A percentile compares a stretch with the other conserved stretches of the same genome.
phyloP scores from a whole-genome alignment of 2,888 invertebrate species.

The Serrognathus titanus region DNA sequence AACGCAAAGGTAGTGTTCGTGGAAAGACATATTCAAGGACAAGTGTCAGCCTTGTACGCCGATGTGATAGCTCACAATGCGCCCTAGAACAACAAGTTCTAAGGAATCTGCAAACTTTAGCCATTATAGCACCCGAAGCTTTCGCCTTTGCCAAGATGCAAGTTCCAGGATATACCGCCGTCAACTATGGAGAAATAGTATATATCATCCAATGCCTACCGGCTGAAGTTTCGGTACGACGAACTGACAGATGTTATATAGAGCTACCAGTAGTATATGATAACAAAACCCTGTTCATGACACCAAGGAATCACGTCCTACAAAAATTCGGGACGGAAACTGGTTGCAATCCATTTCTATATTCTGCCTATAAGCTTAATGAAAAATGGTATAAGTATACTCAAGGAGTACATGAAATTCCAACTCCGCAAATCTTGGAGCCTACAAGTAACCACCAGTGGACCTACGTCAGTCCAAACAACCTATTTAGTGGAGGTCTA shows the following conservation, averaged over 20 bases:
- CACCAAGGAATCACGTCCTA: no score
- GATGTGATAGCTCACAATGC: slow-evolving; percentile 12
- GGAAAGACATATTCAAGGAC: slow-evolving; percentile 11
- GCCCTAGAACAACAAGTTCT: slow-evolving; percentile 12
- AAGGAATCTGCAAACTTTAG: slow-evolving; percentile 15
- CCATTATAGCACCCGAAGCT: slow-evolving; percentile 13
- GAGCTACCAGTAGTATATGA: no score
- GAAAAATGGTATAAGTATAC: no score
- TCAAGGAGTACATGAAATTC: no score
- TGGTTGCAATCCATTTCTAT: no score
- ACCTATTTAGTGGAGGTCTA: neutral
- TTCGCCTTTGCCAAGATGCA: slow-evolving; percentile 19
- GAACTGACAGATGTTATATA: no score
- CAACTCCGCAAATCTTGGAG: slow-evolving; percentile 2
- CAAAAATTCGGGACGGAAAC: no score
- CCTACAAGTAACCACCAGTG: slow-evolving; percentile 1
- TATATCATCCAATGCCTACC: slow-evolving; percentile 21
- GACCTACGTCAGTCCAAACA: neutral
- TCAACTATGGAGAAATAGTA: slow-evolving; percentile 15
- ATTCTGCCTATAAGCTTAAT: no score
- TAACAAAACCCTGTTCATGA: no score
- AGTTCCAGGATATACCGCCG: slow-evolving; percentile 17
- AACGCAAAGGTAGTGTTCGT: slow-evolving; percentile 19
- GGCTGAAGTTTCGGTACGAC: no score
- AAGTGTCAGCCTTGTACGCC: slow-evolving; percentile 9